phyloP scores from a whole-genome alignment of 1,140 invertebrate species.

The Bombus confusus region DNA sequence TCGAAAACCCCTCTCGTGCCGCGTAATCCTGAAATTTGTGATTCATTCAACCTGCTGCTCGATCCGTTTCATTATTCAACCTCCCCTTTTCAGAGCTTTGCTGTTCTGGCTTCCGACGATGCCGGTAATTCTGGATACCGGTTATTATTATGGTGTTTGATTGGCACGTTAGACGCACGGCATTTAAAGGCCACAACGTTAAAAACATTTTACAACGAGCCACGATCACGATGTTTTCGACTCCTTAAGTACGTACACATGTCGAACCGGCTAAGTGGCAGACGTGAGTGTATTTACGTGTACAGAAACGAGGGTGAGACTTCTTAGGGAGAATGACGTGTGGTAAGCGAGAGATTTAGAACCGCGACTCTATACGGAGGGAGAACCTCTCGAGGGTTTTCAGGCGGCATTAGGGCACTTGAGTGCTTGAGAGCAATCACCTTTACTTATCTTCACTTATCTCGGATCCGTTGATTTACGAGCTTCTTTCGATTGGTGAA shows the following conservation, averaged over 20 bases:
- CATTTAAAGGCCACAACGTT: background rate
- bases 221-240: conserved; percentile 27
- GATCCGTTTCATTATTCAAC: conserved; percentile 1
- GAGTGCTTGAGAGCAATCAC: background rate
- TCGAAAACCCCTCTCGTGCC: background rate
- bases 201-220: background rate
- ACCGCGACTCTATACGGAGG: background rate
- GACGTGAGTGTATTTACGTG: conserved; percentile 26
- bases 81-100: background rate
- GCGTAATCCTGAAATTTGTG: background rate
- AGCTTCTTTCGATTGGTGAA: too few relatives aligned
- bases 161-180: background rate
- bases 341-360: conserved; percentile 36
- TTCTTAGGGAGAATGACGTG: conserved; percentile 25
- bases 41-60: conserved; percentile 6
- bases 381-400: background rate
- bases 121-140: background rate
- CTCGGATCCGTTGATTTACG: background rate
- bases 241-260: conserved; percentile 26
- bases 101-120: background rate
- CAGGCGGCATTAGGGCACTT: background rate
- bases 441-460: conserved; percentile 5
- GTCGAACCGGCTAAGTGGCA: conserved; percentile 14
- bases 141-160: background rate
- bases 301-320: background rate